These are phyloP conservation scores for Mellilla xanthometata DNA, from an alignment of 2,888 invertebrate species.

Conservation along the genomic window DNA sequence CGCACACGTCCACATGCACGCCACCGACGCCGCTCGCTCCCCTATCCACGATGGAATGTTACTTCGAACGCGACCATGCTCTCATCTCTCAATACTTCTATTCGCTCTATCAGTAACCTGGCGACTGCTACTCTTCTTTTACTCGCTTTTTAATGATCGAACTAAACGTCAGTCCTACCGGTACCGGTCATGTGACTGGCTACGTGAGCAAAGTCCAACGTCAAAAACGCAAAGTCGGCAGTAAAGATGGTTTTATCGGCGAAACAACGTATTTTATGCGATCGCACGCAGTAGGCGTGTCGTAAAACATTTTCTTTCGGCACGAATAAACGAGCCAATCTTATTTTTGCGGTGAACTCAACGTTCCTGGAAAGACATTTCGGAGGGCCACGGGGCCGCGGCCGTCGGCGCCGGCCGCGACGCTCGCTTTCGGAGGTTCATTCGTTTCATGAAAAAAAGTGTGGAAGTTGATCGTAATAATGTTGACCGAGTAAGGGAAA, in stretches of 20 bases:
- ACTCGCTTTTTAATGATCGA: neutral
- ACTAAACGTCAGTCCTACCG: conserved; percentile 36
- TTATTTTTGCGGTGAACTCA: conserved; percentile 59
- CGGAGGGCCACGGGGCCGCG: conserved; percentile 32
- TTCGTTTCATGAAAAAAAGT: too few species aligned
- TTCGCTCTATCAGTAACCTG: neutral
- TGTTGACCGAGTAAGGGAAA: too few species aligned
- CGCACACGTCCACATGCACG: conserved; percentile 65
- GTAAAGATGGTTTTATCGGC: conserved; percentile 63
- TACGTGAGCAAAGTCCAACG: conserved; percentile 50
- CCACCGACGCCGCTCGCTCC: conserved; percentile 12
- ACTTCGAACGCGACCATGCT: conserved; percentile 3
- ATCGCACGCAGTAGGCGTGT: conserved; percentile 59
- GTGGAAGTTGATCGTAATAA: too few species aligned
- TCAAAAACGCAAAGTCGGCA: conserved; percentile 45
- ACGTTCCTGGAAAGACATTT: conserved; percentile 51
- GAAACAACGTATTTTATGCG: conserved; percentile 49
- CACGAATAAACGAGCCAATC: conserved; percentile 43
- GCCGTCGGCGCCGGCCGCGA: neutral
- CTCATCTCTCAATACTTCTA: neutral
- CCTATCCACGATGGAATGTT: conserved; percentile 28
- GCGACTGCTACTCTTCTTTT: neutral
- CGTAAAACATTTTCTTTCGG: conserved; percentile 61
- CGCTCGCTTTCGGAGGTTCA: too few species aligned
- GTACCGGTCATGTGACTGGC: conserved; percentile 52